Conservation (phyloP, 2,113 vertebrate species). For the Odocoileus hemionus region DNA sequence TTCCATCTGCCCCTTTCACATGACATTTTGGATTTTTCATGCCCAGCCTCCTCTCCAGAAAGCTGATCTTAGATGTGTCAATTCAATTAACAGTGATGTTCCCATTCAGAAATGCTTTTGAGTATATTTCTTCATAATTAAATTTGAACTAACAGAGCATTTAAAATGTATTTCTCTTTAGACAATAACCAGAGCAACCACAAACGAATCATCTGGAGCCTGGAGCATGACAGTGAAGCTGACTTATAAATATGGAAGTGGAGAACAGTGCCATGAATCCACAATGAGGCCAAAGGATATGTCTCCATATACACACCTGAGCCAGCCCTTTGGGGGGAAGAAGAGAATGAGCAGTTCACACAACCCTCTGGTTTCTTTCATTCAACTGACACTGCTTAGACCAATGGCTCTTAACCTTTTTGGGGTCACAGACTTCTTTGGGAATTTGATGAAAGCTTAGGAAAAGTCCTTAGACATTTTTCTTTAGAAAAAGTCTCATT, state of each 20-base stretch:
- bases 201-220: not conserved
- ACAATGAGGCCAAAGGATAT: rapidly evolving
- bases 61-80: not conserved
- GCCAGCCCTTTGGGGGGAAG: not conserved
- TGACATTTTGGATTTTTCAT: not conserved
- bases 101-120: slow-evolving; percentile 5
- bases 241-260: not conserved
- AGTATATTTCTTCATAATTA: not conserved
- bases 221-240: not conserved
- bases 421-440: not conserved
- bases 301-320: not conserved
- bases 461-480: not conserved
- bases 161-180: slow-evolving; percentile 33
- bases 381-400: not conserved
- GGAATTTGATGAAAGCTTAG: not conserved
- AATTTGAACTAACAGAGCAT: not conserved
- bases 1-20: not conserved
- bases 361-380: not conserved
- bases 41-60: not conserved
- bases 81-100: slow-evolving; percentile 1
- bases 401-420: not conserved
- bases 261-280: not conserved
- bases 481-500: not conserved
- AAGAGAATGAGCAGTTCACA: not conserved
- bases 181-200: not conserved